Evolutionary conservation across 2,113 vertebrate species (phyloP).

Genomic region (Sus scrofa): T2T-Sscrofa CM000817.6:116056001-116056500

Average conservation of each 20-base stretch:
- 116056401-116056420: background rate
- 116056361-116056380: background rate
- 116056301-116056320: slow-evolving; percentile 4
- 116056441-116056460: slow-evolving; percentile 45
- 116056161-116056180: background rate
- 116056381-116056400: slow-evolving; percentile 48
- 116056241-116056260: background rate
- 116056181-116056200: background rate
- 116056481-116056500: slow-evolving; percentile 14
- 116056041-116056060: slow-evolving; percentile 26
- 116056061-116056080: background rate
- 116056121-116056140: background rate
- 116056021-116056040: slow-evolving; percentile 2
- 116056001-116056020: background rate
- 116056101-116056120: background rate
- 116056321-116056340: background rate
- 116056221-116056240: background rate
- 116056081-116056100: slow-evolving; percentile 43
- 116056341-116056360: slow-evolving; percentile 31
- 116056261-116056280: slow-evolving; percentile 18
- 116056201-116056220: background rate
- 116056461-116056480: slow-evolving; percentile 70
- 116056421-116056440: background rate
- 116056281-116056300: background rate
- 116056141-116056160: background rate